Conservation (phyloP, 64 coral and sea anemone genomes). For the Orbicella faveolata region DNA sequence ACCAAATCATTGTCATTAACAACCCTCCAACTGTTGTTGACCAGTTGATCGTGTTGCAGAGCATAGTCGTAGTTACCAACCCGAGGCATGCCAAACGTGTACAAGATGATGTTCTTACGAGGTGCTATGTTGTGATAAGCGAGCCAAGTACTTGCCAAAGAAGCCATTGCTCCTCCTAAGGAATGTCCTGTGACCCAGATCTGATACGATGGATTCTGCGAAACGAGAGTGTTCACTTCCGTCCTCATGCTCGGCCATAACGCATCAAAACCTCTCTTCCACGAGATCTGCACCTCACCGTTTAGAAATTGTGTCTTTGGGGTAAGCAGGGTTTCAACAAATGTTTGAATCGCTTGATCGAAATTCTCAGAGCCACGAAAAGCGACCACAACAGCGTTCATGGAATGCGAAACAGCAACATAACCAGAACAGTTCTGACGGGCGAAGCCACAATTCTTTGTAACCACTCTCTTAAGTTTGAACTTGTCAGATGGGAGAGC, state of each 20-base stretch:
- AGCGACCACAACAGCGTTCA: slow-evolving; percentile 30
- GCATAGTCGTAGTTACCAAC: slow-evolving; percentile 71
- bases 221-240: slow-evolving; percentile 20
- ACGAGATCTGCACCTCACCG: slow-evolving; percentile 36
- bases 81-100: slow-evolving; percentile 77
- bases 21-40: slow-evolving; percentile 59
- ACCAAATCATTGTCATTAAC: slow-evolving; percentile 52
- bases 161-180: slow-evolving; percentile 66
- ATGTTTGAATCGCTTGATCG: neutral
- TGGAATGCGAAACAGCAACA: slow-evolving; percentile 40
- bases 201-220: slow-evolving; percentile 43
- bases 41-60: slow-evolving; percentile 59
- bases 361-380: slow-evolving; percentile 45
- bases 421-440: slow-evolving; percentile 38
- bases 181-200: slow-evolving; percentile 75
- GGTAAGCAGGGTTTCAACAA: neutral
- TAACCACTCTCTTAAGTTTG: slow-evolving; percentile 21
- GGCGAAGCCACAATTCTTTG: slow-evolving; percentile 6
- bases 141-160: slow-evolving; percentile 59
- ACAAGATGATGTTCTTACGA: slow-evolving; percentile 45
- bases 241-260: slow-evolving; percentile 15
- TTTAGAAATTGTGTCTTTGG: neutral
- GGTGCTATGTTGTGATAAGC: slow-evolving; percentile 32
- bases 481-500: slow-evolving; percentile 30
- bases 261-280: slow-evolving; percentile 16